phyloP scores from a whole-genome alignment of 2,888 invertebrate genomes.

The Drosophila barbarae region DNA sequence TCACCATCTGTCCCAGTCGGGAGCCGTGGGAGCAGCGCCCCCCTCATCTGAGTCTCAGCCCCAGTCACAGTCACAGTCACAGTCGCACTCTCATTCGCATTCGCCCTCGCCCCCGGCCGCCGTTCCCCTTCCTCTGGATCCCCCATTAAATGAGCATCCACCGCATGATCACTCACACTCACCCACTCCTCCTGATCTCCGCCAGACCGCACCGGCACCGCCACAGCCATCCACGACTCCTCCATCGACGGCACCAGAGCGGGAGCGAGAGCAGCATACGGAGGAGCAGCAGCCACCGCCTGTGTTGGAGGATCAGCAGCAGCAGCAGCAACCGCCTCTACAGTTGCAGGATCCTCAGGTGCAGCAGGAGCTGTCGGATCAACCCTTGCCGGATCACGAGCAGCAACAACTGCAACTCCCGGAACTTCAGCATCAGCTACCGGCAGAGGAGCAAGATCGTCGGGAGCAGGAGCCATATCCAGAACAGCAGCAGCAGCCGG shows the following conservation, averaged over 20 bases:
- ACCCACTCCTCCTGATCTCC: constrained; percentile 68
- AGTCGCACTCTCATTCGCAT: constrained; percentile 20
- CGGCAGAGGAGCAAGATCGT: not conserved
- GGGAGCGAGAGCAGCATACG: constrained; percentile 19
- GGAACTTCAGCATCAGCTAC: not conserved
- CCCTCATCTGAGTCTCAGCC: constrained; percentile 26
- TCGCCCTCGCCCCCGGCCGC: constrained; percentile 7
- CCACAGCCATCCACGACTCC: constrained; percentile 39
- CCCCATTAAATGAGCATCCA: constrained; percentile 22
- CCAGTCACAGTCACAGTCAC: constrained; percentile 1
- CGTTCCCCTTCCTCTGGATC: constrained; percentile 7
- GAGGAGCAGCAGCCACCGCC: constrained; percentile 1
- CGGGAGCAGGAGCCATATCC: not conserved
- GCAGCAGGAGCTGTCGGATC: constrained; percentile 6
- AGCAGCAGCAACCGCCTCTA: not conserved
- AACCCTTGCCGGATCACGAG: not conserved
- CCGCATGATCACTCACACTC: constrained; percentile 59
- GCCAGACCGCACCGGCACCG: constrained; percentile 54
- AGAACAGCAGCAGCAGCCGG: constrained; percentile 5
- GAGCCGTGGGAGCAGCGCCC: constrained; percentile 24
- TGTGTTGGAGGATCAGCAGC: constrained; percentile 9
- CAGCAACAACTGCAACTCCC: not conserved
- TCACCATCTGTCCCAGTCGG: constrained; percentile 41
- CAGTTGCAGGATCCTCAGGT: constrained; percentile 5
- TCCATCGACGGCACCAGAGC: constrained; percentile 36